phyloP scores from a whole-genome alignment of 2,888 invertebrate species.

The Seladonia tumulorum region DNA sequence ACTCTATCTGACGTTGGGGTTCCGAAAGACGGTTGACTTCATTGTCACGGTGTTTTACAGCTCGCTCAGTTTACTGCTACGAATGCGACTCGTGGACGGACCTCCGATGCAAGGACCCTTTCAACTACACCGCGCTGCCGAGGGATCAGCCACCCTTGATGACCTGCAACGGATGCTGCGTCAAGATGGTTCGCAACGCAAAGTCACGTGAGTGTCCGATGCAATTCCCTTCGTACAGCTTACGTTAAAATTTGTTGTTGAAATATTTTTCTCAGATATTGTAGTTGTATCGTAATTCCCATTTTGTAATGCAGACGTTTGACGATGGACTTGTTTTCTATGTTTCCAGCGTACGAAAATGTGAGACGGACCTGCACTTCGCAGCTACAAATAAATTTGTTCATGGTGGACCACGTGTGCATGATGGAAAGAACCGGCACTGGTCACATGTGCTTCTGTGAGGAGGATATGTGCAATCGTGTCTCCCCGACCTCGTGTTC shows the following conservation, averaged over 20 bases:
- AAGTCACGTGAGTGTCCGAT: conserved; percentile 92
- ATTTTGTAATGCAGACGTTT: not conserved
- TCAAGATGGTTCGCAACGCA: conserved; percentile 97
- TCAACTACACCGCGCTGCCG: conserved; percentile 95
- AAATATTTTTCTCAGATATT: too few relatives aligned
- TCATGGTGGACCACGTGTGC: conserved; percentile 99
- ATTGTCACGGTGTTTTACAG: conserved; percentile 84
- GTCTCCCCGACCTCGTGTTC: conserved; percentile 81
- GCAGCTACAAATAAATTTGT: conserved; percentile 96
- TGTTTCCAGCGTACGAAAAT: conserved; percentile 93
- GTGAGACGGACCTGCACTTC: conserved; percentile 96
- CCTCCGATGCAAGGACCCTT: conserved; percentile 95
- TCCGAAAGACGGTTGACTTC: not conserved
- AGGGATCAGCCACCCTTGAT: conserved; percentile 94
- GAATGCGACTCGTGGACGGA: conserved; percentile 98
- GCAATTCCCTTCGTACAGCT: not conserved
- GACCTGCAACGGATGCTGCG: conserved; percentile 97
- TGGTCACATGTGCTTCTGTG: conserved; percentile 99
- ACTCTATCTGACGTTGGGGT: not conserved
- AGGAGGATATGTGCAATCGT: conserved; percentile 97
- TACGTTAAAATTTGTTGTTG: too few relatives aligned
- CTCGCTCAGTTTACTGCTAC: conserved; percentile 95
- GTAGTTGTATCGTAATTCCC: not conserved
- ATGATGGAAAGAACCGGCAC: conserved; percentile 99
- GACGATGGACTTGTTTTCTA: not conserved